Percentiles rank a stretch among this genome's conserved stretches.
Evolutionary conservation across 1,140 invertebrate genomes (phyloP).

Genomic region (Penaeus indicus): DNA sequence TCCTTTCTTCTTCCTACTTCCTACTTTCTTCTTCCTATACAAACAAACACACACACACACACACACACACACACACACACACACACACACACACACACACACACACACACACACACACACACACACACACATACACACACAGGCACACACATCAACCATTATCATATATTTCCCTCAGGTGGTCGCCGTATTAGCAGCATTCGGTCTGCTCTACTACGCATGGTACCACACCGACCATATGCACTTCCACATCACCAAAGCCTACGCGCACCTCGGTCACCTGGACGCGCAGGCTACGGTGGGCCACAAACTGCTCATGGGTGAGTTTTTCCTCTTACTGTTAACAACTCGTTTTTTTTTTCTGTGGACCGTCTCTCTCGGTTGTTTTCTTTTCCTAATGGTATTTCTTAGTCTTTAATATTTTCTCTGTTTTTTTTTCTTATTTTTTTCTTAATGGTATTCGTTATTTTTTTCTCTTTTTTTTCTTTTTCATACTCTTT

Average conservation of each 20-base stretch:
- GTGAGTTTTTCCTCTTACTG: slow-evolving; percentile 66
- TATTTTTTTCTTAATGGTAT: background rate
- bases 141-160: background rate
- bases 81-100: no score
- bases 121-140: background rate
- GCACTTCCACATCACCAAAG: slow-evolving; percentile 73
- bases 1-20: no score
- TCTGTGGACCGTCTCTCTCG: background rate
- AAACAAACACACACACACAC: no score
- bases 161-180: slow-evolving; percentile 42
- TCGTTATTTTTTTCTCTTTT: background rate
- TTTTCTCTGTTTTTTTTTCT: background rate
- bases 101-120: no score
- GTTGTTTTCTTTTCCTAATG: background rate
- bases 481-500: background rate
- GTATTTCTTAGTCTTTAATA: background rate
- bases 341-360: background rate
- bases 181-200: slow-evolving; percentile 54
- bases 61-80: no score
- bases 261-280: slow-evolving; percentile 74
- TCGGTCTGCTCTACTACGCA: slow-evolving; percentile 69
- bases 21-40: no score
- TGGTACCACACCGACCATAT: slow-evolving; percentile 75
- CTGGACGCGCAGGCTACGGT: slow-evolving; percentile 74
- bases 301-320: slow-evolving; percentile 74